A percentile compares a stretch with the other conserved stretches of the same genome.
Conservation (phyloP, 2,888 invertebrate genomes). For the Drosophila nigritarsus region DNA sequence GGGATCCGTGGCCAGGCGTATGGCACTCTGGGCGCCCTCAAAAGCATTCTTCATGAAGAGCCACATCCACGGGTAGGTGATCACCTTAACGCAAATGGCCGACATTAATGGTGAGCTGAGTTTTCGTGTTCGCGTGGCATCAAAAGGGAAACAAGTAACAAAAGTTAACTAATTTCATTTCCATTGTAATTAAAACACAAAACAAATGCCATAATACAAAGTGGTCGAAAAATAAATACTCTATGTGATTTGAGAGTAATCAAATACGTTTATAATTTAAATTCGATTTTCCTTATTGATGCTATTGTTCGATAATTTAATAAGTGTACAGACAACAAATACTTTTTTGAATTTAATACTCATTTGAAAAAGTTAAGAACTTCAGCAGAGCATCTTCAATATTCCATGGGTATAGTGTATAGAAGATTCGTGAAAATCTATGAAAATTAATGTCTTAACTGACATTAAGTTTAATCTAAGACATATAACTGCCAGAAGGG, state of each 20-base stretch:
- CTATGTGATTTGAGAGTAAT: background rate
- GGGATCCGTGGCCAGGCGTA: slow-evolving; percentile 89
- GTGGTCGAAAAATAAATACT: background rate
- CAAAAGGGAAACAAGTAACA: slow-evolving; percentile 24
- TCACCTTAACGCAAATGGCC: slow-evolving; percentile 86
- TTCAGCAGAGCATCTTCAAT: background rate
- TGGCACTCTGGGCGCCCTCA: slow-evolving; percentile 89
- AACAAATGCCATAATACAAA: background rate
- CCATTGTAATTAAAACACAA: slow-evolving; percentile 44
- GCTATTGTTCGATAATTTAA: background rate
- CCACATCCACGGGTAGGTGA: slow-evolving; percentile 89
- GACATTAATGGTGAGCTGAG: slow-evolving; percentile 85
- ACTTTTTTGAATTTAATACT: background rate
- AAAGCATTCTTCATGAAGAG: slow-evolving; percentile 88
- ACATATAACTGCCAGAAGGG: background rate
- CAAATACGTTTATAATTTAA: background rate
- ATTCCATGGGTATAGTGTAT: background rate
- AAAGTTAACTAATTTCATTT: slow-evolving; percentile 56
- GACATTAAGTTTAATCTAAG: background rate
- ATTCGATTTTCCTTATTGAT: background rate
- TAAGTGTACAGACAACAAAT: background rate
- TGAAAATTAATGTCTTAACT: background rate
- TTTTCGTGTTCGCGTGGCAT: slow-evolving; percentile 7
- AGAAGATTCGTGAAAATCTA: background rate
- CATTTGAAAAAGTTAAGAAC: background rate